Evolutionary conservation across 1,140 invertebrate genomes (phyloP), one percentile per base, ranked within the genome.

Genomic region (Brachionus calyciflorus): DNA sequence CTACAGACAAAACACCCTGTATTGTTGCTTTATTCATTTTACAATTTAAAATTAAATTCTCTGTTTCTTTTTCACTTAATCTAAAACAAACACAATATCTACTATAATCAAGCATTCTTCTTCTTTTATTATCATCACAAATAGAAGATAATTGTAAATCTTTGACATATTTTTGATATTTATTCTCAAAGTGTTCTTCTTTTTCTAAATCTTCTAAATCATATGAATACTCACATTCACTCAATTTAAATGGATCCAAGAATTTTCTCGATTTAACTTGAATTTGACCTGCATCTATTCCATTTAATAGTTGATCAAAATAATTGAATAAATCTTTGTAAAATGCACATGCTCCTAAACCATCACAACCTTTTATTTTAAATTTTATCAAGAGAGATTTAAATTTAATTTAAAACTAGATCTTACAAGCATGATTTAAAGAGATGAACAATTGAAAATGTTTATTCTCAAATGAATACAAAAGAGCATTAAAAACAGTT

Each of bases 351-450:
- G 53, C 53, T 26, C 53, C 53, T 30, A 55, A 28, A 9, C 53
- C 53, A 28, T 55, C 53, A 55, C 53, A 55, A 28, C 53, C 53
- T 55, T 28, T 21, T 14, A 26, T n/a, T n/a, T n/a, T n/a, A 30
- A 30, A 55, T 17, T 12, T 28, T n/a, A 21, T 51, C 10, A 4
- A 28, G n/a, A 55, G 26, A 28, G 3, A 28, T 28, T 28, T 28
- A 10, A 19, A 5, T 55, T 55, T 6, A 55, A 55, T 26, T 26
- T 30, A 21, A 33, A 10, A 28, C n/a, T 2, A 28, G 7, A 28
- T 28, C 53, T 33, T 55, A 55, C 53, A 55, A 28, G 53, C 53
- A 55, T 55, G 53, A 28, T 55, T 55, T 55, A 55, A 28, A 14
- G 53, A 55, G 10, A 55, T 55, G 33, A 55, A 55, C 14, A 55